Percentiles rank a stretch among this genome's conserved stretches.
Evolutionary conservation across 2,888 invertebrate genomes (phyloP).

Genomic region (Lasius platythorax): DNA sequence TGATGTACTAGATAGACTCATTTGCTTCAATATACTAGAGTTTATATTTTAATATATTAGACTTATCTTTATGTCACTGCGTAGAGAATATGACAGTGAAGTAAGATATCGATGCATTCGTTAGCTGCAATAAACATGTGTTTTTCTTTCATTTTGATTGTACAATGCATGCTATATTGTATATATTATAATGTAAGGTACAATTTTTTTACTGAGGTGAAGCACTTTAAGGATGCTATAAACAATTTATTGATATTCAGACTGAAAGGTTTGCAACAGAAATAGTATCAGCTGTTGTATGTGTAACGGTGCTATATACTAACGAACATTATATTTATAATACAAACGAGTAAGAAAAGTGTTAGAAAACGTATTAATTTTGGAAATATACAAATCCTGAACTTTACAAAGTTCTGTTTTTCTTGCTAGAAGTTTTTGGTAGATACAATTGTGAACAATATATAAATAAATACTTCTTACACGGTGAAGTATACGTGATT

Average conservation of each 20-base stretch:
- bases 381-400: too few species aligned
- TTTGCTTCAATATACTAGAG: not conserved
- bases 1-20: not conserved
- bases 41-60: not conserved
- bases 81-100: constrained; percentile 15
- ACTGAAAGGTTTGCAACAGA: constrained; percentile 21
- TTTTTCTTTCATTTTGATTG: not conserved
- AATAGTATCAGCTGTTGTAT: constrained; percentile 7
- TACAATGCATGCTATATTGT: not conserved
- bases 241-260: not conserved
- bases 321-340: not conserved
- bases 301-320: not conserved
- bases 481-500: not conserved
- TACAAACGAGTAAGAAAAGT: not conserved
- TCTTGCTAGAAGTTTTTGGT: too few species aligned
- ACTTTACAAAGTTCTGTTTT: too few species aligned
- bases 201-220: constrained; percentile 9
- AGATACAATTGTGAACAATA: too few species aligned
- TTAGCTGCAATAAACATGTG: not conserved
- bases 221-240: not conserved
- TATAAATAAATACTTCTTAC: not conserved
- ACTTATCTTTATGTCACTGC: not conserved
- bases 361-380: not conserved
- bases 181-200: not conserved
- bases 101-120: not conserved